Base-by-base conservation (phyloP, 2,888 invertebrate genomes). In the Thymelicus lineola region DNA sequence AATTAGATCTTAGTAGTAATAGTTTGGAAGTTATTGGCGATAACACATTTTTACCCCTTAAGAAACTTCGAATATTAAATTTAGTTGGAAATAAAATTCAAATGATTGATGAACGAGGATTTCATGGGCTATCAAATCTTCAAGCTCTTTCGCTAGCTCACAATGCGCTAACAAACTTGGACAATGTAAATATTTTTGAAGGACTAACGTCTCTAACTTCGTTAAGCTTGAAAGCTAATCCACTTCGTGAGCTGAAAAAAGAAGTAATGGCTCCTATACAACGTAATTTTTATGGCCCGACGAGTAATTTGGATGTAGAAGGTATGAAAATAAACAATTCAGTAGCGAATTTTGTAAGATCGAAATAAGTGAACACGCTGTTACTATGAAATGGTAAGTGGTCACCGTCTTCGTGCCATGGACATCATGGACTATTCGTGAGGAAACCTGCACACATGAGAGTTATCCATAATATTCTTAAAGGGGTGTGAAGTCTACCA, bases 21-120 rank as follows among this genome's bases (percentile, higher is more conserved):
- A 94, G 94, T 77, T 94, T 98, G 70, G 95, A 96, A 79, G 96
- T 96, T 80, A 95, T 98, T 74, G 97, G 97, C 4, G 97, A 97
- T 72, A 95, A 96, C 63, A 96, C 96, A 9, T 97, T 97, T 88
- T 70, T 86, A 66, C 89, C 91, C 3, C 79, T 93, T 7, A 75
- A 71, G 28, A 85, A 84, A 74, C 80, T 93, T 28, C 78, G 81
- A 65, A 80, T 82, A 1, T 74, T 93, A 42, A 89, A 88, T 80
- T 84, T 93, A 72, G 88, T 86, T 55, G 86, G 86, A 0, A 93
- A 93, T 75, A 91, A 89, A 75, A 91, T 93, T 66, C 88, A 92
- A 79, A 90, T 93, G 90, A 76, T 93, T 0, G 93, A 93, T 74
- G 86, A 89, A 1, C 89, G 86, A 79, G 92, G 92, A 2, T 93